These are phyloP conservation scores for Eudyptes chrysolophus DNA, from an alignment of 2,113 vertebrate species.

Conservation along the genomic window DNA sequence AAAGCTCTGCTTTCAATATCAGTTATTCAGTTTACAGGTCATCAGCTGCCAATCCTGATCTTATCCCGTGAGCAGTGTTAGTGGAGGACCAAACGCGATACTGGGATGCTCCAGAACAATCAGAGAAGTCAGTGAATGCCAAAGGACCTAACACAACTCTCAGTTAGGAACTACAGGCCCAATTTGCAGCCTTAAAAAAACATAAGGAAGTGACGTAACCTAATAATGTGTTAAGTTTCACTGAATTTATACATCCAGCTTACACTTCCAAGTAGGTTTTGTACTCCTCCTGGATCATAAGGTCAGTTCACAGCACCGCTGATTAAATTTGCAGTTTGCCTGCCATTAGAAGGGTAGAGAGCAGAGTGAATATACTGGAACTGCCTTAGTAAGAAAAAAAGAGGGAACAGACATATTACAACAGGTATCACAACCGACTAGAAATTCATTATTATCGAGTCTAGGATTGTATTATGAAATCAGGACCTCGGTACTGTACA, in stretches of 20 bases:
- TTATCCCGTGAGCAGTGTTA: background rate
- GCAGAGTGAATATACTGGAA: background rate
- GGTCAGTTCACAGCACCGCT: background rate
- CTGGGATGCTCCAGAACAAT: background rate
- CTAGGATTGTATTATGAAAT: background rate
- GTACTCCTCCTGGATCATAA: background rate
- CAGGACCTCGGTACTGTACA: rapidly evolving
- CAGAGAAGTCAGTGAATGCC: background rate
- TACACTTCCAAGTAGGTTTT: background rate
- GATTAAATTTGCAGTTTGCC: background rate
- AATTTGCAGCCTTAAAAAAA: background rate
- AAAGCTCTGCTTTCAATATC: background rate
- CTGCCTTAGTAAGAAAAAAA: background rate
- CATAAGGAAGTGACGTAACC: background rate
- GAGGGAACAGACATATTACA: background rate
- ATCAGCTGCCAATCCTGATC: background rate
- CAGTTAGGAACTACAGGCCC: background rate
- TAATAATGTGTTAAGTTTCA: background rate
- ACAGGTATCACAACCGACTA: background rate
- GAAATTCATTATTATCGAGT: background rate
- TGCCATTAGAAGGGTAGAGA: background rate
- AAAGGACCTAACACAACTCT: background rate
- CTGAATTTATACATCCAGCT: background rate
- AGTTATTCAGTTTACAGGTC: background rate
- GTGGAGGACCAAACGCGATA: background rate